phyloP scores from a whole-genome alignment of 2,797 vertebrate species.

The Spheniscus humboldti region DNA sequence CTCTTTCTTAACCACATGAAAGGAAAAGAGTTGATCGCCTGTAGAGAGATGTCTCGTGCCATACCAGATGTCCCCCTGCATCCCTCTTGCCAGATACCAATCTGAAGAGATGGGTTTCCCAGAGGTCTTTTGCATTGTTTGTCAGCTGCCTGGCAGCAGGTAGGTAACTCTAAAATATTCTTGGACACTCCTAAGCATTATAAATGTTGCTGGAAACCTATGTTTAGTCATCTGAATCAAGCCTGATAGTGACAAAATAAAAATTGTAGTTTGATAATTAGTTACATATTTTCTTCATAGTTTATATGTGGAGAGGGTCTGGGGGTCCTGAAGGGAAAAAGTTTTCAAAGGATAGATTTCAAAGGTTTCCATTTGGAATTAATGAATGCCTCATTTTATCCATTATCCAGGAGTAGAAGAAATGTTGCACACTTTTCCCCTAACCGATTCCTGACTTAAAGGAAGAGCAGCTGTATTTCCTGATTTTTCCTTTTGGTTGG shows the following conservation, averaged over 20 bases:
- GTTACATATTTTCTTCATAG: neutral
- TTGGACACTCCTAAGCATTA: neutral
- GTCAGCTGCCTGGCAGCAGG: neutral
- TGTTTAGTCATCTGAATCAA: neutral
- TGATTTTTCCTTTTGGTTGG: neutral
- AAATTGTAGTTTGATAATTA: neutral
- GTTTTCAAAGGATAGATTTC: neutral
- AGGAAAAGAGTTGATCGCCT: neutral
- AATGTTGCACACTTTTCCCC: neutral
- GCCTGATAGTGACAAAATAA: neutral
- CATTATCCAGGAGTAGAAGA: neutral
- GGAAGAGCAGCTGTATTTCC: neutral
- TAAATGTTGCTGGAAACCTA: neutral
- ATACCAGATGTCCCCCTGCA: neutral
- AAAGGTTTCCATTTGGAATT: neutral
- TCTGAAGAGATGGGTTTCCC: neutral
- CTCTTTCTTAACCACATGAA: neutral
- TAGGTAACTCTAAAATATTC: neutral
- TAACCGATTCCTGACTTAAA: neutral
- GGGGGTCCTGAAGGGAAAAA: accelerated
- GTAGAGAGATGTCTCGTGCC: neutral
- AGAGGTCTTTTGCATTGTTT: neutral
- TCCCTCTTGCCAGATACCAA: neutral
- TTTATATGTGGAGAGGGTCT: neutral
- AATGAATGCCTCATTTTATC: neutral